These are phyloP conservation scores for Cricetomys ansorgei DNA, from an alignment of 2,113 vertebrate species.

Conservation along the genomic window DNA sequence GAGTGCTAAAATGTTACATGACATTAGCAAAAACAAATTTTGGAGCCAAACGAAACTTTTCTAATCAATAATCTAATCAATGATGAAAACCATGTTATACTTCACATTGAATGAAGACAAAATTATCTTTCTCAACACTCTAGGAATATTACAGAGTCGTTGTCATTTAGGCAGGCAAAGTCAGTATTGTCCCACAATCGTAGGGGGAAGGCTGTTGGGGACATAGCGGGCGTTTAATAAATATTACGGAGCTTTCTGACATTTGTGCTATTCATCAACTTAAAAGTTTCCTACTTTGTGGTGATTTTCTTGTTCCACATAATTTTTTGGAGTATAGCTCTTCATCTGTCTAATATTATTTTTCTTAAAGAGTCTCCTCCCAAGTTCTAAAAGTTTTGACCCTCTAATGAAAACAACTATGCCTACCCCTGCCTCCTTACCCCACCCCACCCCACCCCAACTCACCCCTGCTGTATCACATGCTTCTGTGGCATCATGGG, in stretches of 20 bases:
- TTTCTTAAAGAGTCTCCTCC: background rate
- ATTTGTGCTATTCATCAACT: background rate
- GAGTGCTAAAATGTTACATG: background rate
- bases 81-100: slow-evolving; percentile 24
- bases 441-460: too few species aligned
- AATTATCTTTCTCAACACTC: background rate
- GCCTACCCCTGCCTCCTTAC: background rate
- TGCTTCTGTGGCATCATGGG: background rate
- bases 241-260: background rate
- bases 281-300: background rate
- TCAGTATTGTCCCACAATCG: background rate
- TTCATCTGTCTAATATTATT: background rate
- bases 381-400: background rate
- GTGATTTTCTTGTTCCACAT: slow-evolving; percentile 5
- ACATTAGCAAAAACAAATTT: slow-evolving; percentile 5
- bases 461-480: background rate
- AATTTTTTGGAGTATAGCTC: background rate
- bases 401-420: background rate
- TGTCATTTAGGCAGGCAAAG: background rate
- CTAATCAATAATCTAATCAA: background rate
- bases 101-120: background rate
- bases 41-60: slow-evolving; percentile 29
- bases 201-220: background rate
- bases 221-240: background rate
- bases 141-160: background rate